phyloP scores from a whole-genome alignment of 2,797 vertebrate genomes.

The Myiotriccus ornatus region DNA sequence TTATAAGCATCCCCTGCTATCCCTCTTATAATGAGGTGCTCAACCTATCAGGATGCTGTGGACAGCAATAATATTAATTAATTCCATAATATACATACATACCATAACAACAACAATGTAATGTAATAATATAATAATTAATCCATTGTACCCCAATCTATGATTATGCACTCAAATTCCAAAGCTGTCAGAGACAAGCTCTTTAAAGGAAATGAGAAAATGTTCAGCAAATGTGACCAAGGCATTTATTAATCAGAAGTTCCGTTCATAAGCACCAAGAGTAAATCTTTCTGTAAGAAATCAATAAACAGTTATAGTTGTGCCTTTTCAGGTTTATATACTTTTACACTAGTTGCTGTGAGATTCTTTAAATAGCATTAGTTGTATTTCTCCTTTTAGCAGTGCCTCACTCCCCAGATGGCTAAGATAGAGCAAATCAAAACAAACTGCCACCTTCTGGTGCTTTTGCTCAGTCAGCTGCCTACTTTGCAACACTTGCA shows the following conservation, averaged over 20 bases:
- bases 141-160: not conserved
- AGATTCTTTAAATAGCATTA: conserved; percentile 12
- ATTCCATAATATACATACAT: not conserved
- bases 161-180: not conserved
- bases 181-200: not conserved
- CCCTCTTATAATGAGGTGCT: not conserved
- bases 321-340: not conserved
- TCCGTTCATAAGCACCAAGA: not conserved
- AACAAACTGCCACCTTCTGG: conserved; percentile 20
- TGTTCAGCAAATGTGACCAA: not conserved
- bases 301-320: not conserved
- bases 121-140: not conserved
- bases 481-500: not conserved
- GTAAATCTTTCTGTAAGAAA: conserved; percentile 11
- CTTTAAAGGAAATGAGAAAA: not conserved
- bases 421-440: not conserved
- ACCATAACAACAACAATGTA: not conserved
- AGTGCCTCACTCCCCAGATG: not conserved
- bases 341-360: not conserved
- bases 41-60: not conserved
- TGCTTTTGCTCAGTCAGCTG: conserved; percentile 43
- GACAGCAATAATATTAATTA: not conserved
- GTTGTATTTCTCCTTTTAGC: conserved; percentile 20
- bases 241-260: conserved; percentile 7
- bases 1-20: conserved; percentile 12